Evolutionary conservation across 2,888 invertebrate species (phyloP).

Genomic region (Caenorhabditis plicata): DNA sequence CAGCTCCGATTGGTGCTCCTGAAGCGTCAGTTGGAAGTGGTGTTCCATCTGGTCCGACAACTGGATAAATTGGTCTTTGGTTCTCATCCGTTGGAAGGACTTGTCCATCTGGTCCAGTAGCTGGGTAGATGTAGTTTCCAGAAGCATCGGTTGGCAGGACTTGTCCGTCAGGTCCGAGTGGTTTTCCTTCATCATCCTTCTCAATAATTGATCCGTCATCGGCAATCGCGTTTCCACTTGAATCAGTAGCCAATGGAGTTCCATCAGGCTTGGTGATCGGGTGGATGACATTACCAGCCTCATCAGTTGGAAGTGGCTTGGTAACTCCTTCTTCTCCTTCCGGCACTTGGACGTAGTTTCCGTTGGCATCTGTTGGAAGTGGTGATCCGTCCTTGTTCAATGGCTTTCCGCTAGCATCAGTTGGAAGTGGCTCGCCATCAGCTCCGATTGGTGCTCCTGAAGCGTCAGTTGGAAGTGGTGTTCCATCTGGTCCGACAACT

Average conservation of each 20-base stretch:
- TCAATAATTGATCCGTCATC: conserved; percentile 4
- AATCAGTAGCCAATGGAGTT: conserved; percentile 3
- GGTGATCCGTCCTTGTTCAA: conserved; percentile 17
- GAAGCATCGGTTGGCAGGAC: conserved; percentile 12
- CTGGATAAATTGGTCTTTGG: conserved; percentile 10
- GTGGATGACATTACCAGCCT: conserved; percentile 8
- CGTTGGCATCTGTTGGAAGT: conserved; percentile 25
- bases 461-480: conserved; percentile 23
- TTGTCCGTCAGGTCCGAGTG: conserved; percentile 3
- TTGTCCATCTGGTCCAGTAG: conserved; percentile 12
- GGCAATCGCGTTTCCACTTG: conserved; percentile 11
- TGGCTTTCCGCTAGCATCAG: conserved; percentile 15
- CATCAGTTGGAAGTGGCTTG: conserved; percentile 16
- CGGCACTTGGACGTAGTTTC: conserved; percentile 17
- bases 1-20: conserved; percentile 23
- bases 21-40: conserved; percentile 37
- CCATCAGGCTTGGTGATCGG: conserved; percentile 20
- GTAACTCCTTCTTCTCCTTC: background rate
- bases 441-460: conserved; percentile 19
- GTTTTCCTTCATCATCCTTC: conserved; percentile 2
- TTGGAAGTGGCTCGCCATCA: conserved; percentile 17
- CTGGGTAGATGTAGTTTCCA: conserved; percentile 15
- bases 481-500: conserved; percentile 25
- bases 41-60: conserved; percentile 18
- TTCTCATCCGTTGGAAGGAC: conserved; percentile 15